phyloP scores from a whole-genome alignment of 2,113 vertebrate species.

The Campylomormyrus tamandua region DNA sequence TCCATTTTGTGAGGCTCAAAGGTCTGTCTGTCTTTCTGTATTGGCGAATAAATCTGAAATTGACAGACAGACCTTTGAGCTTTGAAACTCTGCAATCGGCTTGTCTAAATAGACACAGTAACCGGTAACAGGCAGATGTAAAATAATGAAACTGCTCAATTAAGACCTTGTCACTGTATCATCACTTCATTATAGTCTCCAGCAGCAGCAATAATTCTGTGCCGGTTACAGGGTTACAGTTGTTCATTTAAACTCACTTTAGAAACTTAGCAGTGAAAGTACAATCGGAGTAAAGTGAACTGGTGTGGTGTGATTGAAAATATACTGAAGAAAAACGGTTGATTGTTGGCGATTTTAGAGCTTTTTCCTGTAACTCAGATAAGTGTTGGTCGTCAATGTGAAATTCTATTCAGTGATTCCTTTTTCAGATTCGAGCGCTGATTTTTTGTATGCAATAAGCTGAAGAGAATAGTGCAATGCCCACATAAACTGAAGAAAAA shows the following conservation, averaged over 20 bases:
- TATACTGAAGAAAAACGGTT: background rate
- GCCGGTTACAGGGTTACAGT: background rate
- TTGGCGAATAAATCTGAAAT: background rate
- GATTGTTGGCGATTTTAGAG: background rate
- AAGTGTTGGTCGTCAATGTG: background rate
- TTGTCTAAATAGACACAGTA: background rate
- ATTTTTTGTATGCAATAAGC: background rate
- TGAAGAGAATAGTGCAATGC: background rate
- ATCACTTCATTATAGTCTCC: background rate
- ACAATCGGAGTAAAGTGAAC: background rate
- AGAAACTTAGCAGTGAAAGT: background rate
- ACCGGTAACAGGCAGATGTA: background rate
- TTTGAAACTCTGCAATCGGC: background rate
- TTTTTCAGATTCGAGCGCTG: background rate
- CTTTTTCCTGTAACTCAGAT: background rate
- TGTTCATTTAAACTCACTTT: background rate
- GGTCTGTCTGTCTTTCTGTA: background rate
- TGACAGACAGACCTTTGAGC: constrained; percentile 9
- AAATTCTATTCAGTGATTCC: constrained; percentile 1
- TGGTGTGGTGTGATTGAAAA: background rate
- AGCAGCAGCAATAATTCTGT: background rate
- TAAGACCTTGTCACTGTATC: background rate
- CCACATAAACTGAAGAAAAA: background rate
- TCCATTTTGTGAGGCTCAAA: constrained; percentile 6
- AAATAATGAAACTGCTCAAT: background rate